Evolutionary conservation across 2,888 invertebrate species (phyloP).

Genomic region (Lordiphosa andalusiaca): DNA sequence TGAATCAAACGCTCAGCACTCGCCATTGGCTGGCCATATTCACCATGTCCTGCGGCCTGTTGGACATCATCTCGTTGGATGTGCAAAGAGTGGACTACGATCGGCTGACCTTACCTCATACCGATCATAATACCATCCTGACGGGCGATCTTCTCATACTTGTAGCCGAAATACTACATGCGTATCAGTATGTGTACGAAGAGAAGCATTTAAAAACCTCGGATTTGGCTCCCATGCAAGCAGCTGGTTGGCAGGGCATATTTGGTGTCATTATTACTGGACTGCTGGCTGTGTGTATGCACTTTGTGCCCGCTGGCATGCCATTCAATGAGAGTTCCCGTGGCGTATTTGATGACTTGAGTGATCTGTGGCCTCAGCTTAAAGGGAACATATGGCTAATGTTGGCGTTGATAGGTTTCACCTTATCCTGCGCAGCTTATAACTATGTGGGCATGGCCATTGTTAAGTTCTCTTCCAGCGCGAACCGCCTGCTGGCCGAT

Average conservation of each 20-base stretch:
- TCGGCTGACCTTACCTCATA: slow-evolving; percentile 40
- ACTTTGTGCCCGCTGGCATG: slow-evolving; percentile 87
- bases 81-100: slow-evolving; percentile 75
- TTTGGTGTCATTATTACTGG: slow-evolving; percentile 86
- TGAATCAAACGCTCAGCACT: slow-evolving; percentile 84
- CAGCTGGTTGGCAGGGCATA: slow-evolving; percentile 95
- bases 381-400: slow-evolving; percentile 83
- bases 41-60: slow-evolving; percentile 86
- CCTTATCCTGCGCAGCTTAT: slow-evolving; percentile 94
- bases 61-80: slow-evolving; percentile 88
- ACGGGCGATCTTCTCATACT: slow-evolving; percentile 90
- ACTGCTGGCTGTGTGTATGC: slow-evolving; percentile 87
- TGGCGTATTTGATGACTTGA: slow-evolving; percentile 89
- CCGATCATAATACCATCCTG: slow-evolving; percentile 85
- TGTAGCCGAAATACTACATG: slow-evolving; percentile 89
- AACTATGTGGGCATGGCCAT: slow-evolving; percentile 95
- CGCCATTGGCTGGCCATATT: slow-evolving; percentile 90
- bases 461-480: slow-evolving; percentile 95
- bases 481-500: slow-evolving; percentile 94
- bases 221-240: slow-evolving; percentile 94
- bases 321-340: slow-evolving; percentile 89
- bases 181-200: slow-evolving; percentile 96
- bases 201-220: slow-evolving; percentile 92
- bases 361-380: slow-evolving; percentile 93
- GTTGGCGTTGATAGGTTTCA: slow-evolving; percentile 85